These are phyloP conservation scores for Mellilla xanthometata DNA, from an alignment of 2,888 invertebrate species.

Conservation along the genomic window DNA sequence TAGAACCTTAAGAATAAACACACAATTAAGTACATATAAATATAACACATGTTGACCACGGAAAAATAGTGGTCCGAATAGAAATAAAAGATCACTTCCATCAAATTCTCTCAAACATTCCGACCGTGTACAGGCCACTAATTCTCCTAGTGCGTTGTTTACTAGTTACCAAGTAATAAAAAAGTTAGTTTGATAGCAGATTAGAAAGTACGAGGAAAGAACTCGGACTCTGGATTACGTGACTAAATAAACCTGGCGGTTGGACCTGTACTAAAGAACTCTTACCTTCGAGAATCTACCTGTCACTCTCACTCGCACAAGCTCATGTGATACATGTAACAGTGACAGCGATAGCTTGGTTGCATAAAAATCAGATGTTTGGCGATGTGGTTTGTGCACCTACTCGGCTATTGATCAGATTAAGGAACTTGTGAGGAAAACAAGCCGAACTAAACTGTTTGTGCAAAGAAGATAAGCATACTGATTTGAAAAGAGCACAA, in stretches of 20 bases:
- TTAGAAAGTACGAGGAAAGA: constrained; percentile 63
- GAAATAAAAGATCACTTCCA: constrained; percentile 26
- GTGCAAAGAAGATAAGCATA: constrained; percentile 4
- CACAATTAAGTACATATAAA: too few relatives aligned
- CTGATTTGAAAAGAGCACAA: too few relatives aligned
- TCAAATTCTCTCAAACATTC: constrained; percentile 31
- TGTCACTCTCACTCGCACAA: background rate
- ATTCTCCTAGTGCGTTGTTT: constrained; percentile 56
- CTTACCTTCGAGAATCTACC: background rate
- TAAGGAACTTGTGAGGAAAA: constrained; percentile 11
- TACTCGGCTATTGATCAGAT: constrained; percentile 16
- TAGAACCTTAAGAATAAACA: too few relatives aligned
- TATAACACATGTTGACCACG: too few relatives aligned
- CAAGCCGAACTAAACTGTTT: constrained; percentile 5
- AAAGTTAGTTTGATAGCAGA: constrained; percentile 71
- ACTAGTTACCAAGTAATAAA: constrained; percentile 72
- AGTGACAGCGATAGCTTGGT: background rate
- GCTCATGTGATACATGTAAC: background rate
- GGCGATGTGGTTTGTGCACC: constrained; percentile 24
- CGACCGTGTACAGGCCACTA: constrained; percentile 42
- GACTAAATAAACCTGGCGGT: constrained; percentile 61
- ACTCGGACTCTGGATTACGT: constrained; percentile 63
- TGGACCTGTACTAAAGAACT: constrained; percentile 26
- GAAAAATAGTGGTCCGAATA: background rate
- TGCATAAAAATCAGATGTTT: background rate